A percentile compares a stretch with the other conserved stretches of the same genome.
Evolutionary conservation across 2,113 vertebrate genomes (phyloP).

Genomic region (Origma solitaria): DNA sequence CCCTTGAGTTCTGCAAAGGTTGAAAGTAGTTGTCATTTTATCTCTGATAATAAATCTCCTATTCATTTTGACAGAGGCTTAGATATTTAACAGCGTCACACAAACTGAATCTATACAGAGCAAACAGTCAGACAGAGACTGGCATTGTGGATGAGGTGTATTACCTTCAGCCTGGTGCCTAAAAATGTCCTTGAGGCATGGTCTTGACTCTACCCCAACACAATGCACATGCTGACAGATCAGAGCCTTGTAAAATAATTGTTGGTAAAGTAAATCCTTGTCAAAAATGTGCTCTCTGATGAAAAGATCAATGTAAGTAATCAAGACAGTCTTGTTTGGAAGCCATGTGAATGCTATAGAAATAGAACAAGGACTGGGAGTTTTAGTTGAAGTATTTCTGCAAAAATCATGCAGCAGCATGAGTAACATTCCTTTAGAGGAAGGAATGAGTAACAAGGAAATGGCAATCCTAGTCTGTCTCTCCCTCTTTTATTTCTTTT

Average conservation of each 20-base stretch:
- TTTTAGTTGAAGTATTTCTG: background rate
- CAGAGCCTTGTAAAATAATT: constrained; percentile 1
- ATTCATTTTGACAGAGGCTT: constrained; percentile 33
- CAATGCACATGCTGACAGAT: background rate
- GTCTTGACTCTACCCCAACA: background rate
- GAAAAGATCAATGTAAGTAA: background rate
- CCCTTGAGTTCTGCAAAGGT: constrained; percentile 14
- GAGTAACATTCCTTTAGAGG: background rate
- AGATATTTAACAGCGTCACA: constrained; percentile 12
- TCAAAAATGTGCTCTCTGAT: background rate
- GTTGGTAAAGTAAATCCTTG: background rate
- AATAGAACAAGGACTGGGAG: background rate
- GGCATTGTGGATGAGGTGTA: constrained; percentile 12
- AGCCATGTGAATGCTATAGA: background rate
- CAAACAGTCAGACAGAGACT: constrained; percentile 46
- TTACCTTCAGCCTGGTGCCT: background rate
- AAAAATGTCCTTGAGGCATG: background rate
- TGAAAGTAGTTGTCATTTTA: background rate
- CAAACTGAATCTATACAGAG: constrained; percentile 20
- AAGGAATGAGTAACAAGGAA: background rate
- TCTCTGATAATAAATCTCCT: constrained; percentile 19
- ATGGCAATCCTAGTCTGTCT: background rate
- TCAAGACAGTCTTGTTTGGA: background rate
- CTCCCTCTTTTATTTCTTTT: background rate
- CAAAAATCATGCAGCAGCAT: background rate